Base-by-base conservation (phyloP, 2,888 invertebrate genomes). In the Ferrisia virgata region DNA sequence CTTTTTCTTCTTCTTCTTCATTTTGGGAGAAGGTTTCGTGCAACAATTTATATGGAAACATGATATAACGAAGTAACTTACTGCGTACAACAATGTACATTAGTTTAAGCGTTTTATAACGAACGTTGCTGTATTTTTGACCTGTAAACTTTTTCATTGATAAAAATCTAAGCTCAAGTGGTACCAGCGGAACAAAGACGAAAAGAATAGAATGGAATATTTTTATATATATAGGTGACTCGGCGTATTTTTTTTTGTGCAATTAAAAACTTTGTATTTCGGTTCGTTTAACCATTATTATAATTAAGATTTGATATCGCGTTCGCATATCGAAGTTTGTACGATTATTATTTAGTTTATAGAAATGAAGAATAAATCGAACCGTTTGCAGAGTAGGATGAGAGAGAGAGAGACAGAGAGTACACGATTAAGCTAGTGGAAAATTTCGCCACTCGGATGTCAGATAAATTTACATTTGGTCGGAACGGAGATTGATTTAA, bases 401-500 rank as follows among this genome's bases (percentile, higher is more conserved):
- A n/a, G n/a, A n/a, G n/a, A n/a, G n/a, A n/a, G n/a, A n/a, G n/a
- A n/a, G n/a, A n/a, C n/a, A n/a, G 53, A 3, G 53, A 18, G n/a
- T 53, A 18, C 18, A 25, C 58, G 47, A 47, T 47, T 47, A 47
- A 47, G 58, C 72, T 33, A 33, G 72, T 72, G 72, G 31, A 72
- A 72, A 72, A 72, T 72, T 72, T 33, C 31, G 64, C 13, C 28
- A 0, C n/a, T 33, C 4, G 25, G 58, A 13, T 64, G 58, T 2
- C 58, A 72, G 72, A 33, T 72, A 18, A 72, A 36, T 72, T 72
- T 33, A 33, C 36, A 72, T 72, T 72, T 18, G n/a, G 72, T 72
- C 18, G 33, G 33, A 33, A 72, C 18, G 72, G 72, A 72, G 72
- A 72, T 72, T 36, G 72, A 72, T 72, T 33, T 64, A 64, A 64